These are phyloP conservation scores for Actenoides hombroni DNA, from an alignment of 2,113 vertebrate genomes.

Conservation along the genomic window DNA sequence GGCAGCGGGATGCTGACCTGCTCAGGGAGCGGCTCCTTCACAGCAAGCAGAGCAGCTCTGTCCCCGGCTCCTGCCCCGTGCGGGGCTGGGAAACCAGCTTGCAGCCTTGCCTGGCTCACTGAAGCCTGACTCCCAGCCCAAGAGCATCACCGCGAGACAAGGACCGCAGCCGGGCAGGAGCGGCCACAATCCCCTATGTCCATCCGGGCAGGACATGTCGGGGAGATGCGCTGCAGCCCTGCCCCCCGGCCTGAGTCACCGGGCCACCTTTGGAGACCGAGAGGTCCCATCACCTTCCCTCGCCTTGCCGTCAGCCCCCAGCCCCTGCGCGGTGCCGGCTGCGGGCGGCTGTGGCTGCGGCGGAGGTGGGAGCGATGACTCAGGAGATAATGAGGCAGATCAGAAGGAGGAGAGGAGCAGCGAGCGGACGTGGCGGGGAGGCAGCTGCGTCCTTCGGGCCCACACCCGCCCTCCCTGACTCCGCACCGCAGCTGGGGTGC, in stretches of 20 bases:
- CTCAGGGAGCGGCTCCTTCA: neutral
- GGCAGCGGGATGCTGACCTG: neutral
- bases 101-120: neutral
- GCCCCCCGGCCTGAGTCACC: fast-evolving
- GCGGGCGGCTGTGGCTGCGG: slow-evolving; percentile 36
- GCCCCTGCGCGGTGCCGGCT: neutral
- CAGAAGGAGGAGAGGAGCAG: slow-evolving; percentile 16
- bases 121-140: neutral
- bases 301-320: neutral
- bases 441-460: slow-evolving; percentile 47
- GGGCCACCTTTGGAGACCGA: neutral
- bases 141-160: neutral
- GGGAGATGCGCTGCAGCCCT: neutral
- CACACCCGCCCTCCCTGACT: slow-evolving; percentile 22
- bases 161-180: neutral
- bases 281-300: neutral
- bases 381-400: slow-evolving; percentile 46
- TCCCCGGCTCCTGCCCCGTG: neutral
- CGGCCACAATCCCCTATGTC: fast-evolving
- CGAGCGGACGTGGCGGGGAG: neutral
- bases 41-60: neutral
- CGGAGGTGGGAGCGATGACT: slow-evolving; percentile 60
- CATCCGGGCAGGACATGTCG: fast-evolving
- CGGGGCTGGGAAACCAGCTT: neutral
- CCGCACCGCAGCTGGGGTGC: slow-evolving; percentile 3